phyloP scores from a whole-genome alignment of 2,113 vertebrate genomes.

The Scomber colias region DNA sequence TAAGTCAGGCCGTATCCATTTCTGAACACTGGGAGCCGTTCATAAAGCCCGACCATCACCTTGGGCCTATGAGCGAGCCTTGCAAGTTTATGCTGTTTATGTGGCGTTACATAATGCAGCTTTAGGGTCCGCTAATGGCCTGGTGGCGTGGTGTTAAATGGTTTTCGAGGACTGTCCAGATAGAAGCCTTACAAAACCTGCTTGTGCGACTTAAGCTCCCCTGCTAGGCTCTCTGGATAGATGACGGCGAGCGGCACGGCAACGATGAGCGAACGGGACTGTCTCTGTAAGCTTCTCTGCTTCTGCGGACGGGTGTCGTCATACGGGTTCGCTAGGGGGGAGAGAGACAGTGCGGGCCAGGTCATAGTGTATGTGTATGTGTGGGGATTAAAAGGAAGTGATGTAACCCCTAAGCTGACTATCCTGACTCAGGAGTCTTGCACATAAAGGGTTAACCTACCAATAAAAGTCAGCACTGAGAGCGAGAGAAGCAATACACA shows the following conservation, averaged over 20 bases:
- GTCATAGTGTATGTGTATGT: slow-evolving; percentile 26
- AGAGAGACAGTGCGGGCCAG: slow-evolving; percentile 17
- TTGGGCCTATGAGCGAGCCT: slow-evolving; percentile 31
- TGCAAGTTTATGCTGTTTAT: slow-evolving; percentile 51
- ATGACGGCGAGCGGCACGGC: slow-evolving; percentile 19
- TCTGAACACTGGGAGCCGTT: slow-evolving; percentile 38
- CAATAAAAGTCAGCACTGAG: slow-evolving; percentile 34
- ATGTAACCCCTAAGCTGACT: slow-evolving; percentile 62
- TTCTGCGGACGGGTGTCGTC: slow-evolving; percentile 12
- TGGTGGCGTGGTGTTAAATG: slow-evolving; percentile 20
- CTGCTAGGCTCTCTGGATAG: slow-evolving; percentile 44
- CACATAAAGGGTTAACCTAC: slow-evolving; percentile 69
- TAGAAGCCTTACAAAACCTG: slow-evolving; percentile 30
- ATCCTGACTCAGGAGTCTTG: slow-evolving; percentile 39
- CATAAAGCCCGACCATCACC: slow-evolving; percentile 37
- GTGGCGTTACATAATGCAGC: slow-evolving; percentile 49
- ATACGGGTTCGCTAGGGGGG: background rate
- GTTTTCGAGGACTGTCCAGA: slow-evolving; percentile 27
- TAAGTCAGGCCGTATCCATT: slow-evolving; percentile 6
- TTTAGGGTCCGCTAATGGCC: slow-evolving; percentile 31
- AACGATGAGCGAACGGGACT: background rate
- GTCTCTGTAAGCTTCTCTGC: slow-evolving; percentile 42
- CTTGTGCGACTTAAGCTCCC: slow-evolving; percentile 46
- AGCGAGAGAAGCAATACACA: background rate
- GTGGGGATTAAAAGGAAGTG: slow-evolving; percentile 67